Evolutionary conservation across 2,797 vertebrate genomes (phyloP).

Genomic region (Pantherophis alleghaniensis): DNA sequence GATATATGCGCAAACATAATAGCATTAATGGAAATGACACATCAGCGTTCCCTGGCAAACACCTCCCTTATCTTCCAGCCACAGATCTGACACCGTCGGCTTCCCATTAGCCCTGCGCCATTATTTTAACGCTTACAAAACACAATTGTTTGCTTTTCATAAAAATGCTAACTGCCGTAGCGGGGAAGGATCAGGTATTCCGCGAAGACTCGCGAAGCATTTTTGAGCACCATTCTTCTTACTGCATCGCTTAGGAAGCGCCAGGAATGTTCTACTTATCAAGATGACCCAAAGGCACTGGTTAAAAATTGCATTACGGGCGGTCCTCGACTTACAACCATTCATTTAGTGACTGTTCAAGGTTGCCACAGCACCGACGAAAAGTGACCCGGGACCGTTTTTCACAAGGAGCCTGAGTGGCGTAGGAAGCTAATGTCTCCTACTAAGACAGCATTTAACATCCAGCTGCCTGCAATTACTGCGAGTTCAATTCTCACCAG

Average conservation of each 20-base stretch:
- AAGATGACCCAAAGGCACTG: constrained; percentile 13
- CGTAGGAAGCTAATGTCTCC: too few relatives aligned
- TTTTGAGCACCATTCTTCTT: constrained; percentile 22
- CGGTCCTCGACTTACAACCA: neutral
- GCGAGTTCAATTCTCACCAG: too few relatives aligned
- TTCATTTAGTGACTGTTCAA: neutral
- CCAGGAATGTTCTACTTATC: neutral
- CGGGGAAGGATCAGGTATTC: constrained; percentile 49
- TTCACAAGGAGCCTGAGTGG: neutral
- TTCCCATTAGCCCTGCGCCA: constrained; percentile 31
- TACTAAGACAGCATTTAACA: too few relatives aligned
- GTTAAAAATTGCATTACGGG: neutral
- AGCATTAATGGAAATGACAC: neutral
- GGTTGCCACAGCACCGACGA: neutral
- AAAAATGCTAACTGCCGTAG: constrained; percentile 27
- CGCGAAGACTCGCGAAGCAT: constrained; percentile 51
- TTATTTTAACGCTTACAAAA: constrained; percentile 35
- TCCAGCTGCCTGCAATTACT: too few relatives aligned
- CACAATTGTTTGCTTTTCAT: constrained; percentile 30
- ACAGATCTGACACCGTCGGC: constrained; percentile 57
- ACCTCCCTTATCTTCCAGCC: constrained; percentile 19
- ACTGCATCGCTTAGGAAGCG: constrained; percentile 13
- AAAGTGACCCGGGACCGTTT: neutral
- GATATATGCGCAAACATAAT: constrained; percentile 1
- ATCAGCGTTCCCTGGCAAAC: neutral